Evolutionary conservation across 2,888 invertebrate genomes (phyloP), one percentile per base, ranked within the genome.

Genomic region (Muschampia plurimacula): DNA sequence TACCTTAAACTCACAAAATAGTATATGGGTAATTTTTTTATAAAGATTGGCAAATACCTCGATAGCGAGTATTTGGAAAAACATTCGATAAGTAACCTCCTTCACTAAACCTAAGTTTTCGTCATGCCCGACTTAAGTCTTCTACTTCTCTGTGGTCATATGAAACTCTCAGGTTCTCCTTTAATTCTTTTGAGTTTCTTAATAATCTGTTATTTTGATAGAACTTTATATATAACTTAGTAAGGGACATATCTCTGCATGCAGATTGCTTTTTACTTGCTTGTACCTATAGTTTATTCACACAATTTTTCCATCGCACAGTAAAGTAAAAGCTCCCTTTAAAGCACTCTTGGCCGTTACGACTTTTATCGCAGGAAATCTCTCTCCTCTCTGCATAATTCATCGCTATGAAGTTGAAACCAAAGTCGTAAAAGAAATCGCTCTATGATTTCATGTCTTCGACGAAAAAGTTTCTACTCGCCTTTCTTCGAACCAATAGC

Each of bases 381-480:
- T 91, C 88, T 91, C 92, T 91, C 87, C 89, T 91, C 87, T 92
- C 92, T 92, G 92, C 93, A 93, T 94, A 93, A 94, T 94, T 93
- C 93, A 93, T 93, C 87, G 91, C 88, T 90, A 89, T 91, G 92
- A 92, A 93, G 93, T 94, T 93, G 93, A 93, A 94, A 93, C 92
- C 92, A 89, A 77, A 80, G 91, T 92, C 93, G 93, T 93, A 94
- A 93, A 93, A 92, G 93, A 92, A 93, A 94, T 93, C 92, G 92
- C 88, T 93, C 92, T 93, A 93, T 93, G 93, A 94, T 93, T 93
- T 91, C 92, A 90, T 92, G 90, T 92, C 91, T 92, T 91, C 85
- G 89, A 86, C 87, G 87, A 86, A 83, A 89, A 93, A 92, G 87
- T 93, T 93, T 90, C 83, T 86, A 86, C 90, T 90, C 87, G 90